Base-by-base conservation (phyloP, 2,113 vertebrate species). In the Chlorodrepanis virens region DNA sequence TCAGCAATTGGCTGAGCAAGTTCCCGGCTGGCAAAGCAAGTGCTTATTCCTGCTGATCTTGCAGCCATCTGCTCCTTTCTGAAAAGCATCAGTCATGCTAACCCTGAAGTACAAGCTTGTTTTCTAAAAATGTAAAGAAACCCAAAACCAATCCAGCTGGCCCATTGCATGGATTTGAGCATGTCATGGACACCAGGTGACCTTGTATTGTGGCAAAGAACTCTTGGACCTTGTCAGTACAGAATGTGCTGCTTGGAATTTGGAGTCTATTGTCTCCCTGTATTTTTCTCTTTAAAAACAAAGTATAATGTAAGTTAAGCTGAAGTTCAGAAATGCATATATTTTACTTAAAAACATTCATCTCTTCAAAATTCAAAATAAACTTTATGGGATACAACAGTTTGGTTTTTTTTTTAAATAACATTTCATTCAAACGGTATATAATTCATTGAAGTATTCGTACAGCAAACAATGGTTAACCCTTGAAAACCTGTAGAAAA, bases 291-390 rank as follows among this genome's bases (percentile, higher is more conserved):
- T 97, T 96, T 96, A 97, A 94, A 97, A 98, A 97, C 92, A 95
- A 98, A 98, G 97, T 98, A 97, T 98, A 97, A 97, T 95, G 97
- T 98, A 97, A 98, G 96, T 98, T 98, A 97, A 97, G 94, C 92
- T 97, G 98, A 98, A 98, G 97, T 98, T 98, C 98, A 98, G 98
- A 98, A 98, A 98, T 98, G 98, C 98, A 98, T 98, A 98, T 98
- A 98, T 98, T 98, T 98, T 98, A 98, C 98, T 98, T 98, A 98
- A 98, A 98, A 98, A 98, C 98, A 98, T 98, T 98, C 97, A 98
- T 98, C 97, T 98, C 97, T 98, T 98, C 98, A 98, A 98, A 98
- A 98, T 98, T 98, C 97, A 98, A 98, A 98, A 98, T 98, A 98
- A 98, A 98, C 96, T 98, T 98, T 98, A 98, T 98, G 98, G 98